Evolutionary conservation across 23 tunicate species (phyloP), one percentile per base, ranked within the genome.

Genomic region (Halocynthia roretzi): DNA sequence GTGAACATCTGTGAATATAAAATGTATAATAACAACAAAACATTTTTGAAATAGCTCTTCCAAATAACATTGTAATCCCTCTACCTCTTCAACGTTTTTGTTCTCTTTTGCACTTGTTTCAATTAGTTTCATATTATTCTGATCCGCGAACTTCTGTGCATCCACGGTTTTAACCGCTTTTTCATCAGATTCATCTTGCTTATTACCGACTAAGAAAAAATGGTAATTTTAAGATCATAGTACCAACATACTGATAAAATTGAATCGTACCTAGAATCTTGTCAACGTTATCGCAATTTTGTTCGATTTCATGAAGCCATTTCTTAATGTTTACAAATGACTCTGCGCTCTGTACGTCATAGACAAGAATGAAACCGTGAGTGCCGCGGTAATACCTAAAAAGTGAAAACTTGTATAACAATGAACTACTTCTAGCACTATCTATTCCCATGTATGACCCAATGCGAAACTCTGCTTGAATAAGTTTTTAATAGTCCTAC

Each of bases 91-190:
- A 40, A 96, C 96, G 72, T 92, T 92, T 52, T 88, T 89, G 63
- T 96, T 90, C 64, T 89, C 96, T 77, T 96, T 96, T 15, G 99
- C 99, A 67, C 93, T 85, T 21, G 99, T 96, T 82, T 96, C 99
- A 71, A 89, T 90, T 69, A 90, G 77, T 50, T 70, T 90, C 7
- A 96, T 83, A 51, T 82, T 83, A 9, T 81, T 87, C 76, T 87
- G 93, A 12, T 75, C 82, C 10, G 99, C 91, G 67, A 85, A 96
- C 77, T 82, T 87, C 20, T 75, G 81, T 6, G 99, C 96, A 71
- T 96, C 99, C 7, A 77, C 87, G 5, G 92, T 86, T 62, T 92
- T 92, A 0, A 92, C 98, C 57, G 82, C 98, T 82, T 92, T 92
- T 50, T 86, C 71, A 9, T 82, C 98, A 62, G 93, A 84, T 9